Evolutionary conservation across 2,797 vertebrate genomes (phyloP).

Genomic region (Danio aesculapii): DNA sequence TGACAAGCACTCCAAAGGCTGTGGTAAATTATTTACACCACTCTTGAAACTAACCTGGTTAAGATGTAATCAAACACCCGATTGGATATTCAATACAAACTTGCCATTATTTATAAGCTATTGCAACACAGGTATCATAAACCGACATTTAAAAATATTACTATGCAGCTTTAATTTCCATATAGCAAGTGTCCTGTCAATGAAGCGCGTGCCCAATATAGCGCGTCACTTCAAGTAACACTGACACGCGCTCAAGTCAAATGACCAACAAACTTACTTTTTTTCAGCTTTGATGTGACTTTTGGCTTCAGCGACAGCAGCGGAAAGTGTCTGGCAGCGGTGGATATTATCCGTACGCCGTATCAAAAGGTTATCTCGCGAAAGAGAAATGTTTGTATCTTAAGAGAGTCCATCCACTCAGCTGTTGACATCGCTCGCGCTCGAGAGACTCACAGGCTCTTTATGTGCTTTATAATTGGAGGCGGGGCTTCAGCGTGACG

Average conservation of each 20-base stretch:
- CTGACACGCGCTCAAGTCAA: constrained; percentile 16
- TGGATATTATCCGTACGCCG: constrained; percentile 18
- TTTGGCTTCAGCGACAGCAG: constrained; percentile 18
- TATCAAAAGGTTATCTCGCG: background rate
- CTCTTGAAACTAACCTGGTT: constrained; percentile 25
- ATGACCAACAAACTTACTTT: constrained; percentile 48
- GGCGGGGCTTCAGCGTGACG: constrained; percentile 56
- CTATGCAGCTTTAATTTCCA: background rate
- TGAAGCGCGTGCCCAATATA: background rate
- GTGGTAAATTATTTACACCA: constrained; percentile 46
- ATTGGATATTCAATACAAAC: constrained; percentile 4
- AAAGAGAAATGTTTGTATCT: background rate
- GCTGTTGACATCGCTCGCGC: background rate
- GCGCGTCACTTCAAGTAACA: background rate
- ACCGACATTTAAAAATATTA: background rate
- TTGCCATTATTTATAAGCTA: background rate
- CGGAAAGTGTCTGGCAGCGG: background rate
- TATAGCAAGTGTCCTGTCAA: background rate
- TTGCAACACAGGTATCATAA: background rate
- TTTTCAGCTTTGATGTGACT: background rate
- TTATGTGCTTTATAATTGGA: constrained; percentile 38
- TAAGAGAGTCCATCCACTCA: background rate
- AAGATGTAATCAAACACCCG: constrained; percentile 32
- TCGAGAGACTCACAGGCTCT: background rate
- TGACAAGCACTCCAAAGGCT: background rate